Percentiles rank a stretch among this genome's conserved stretches.
These are phyloP conservation scores for Reinhardtius hippoglossoides DNA, from an alignment of 2,113 vertebrate species.

Conservation along the genomic window DNA sequence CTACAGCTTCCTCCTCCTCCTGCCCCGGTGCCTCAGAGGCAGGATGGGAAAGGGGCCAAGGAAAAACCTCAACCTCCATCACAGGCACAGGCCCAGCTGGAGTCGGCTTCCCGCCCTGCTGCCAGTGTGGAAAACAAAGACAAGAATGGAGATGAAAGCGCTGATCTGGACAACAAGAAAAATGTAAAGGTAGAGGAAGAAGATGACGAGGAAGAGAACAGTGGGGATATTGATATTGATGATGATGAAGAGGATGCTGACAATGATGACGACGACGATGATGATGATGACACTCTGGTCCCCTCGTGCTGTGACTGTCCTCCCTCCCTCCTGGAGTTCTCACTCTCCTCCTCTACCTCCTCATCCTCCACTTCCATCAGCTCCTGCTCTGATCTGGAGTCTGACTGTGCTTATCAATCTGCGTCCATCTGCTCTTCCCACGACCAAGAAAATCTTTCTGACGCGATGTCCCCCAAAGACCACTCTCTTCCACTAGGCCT, in stretches of 20 bases:
- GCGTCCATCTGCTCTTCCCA: slow-evolving; percentile 80
- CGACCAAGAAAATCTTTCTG: slow-evolving; percentile 76
- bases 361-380: slow-evolving; percentile 93
- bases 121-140: slow-evolving; percentile 45
- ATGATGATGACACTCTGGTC: slow-evolving; percentile 86
- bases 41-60: slow-evolving; percentile 57
- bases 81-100: slow-evolving; percentile 45
- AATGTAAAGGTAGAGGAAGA: slow-evolving; percentile 60
- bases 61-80: slow-evolving; percentile 42
- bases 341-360: slow-evolving; percentile 83
- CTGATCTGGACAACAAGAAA: slow-evolving; percentile 68
- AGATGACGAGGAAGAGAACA: slow-evolving; percentile 71
- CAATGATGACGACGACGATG: slow-evolving; percentile 80
- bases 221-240: slow-evolving; percentile 73
- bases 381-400: slow-evolving; percentile 94
- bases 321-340: slow-evolving; percentile 83
- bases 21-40: slow-evolving; percentile 53
- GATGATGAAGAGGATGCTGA: slow-evolving; percentile 69
- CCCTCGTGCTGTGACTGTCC: slow-evolving; percentile 85
- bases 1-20: slow-evolving; percentile 74
- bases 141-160: slow-evolving; percentile 40
- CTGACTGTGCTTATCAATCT: slow-evolving; percentile 87
- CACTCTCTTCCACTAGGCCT: slow-evolving; percentile 32
- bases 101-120: slow-evolving; percentile 42
- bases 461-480: slow-evolving; percentile 73